Percentiles rank a stretch among this genome's conserved stretches.
These are phyloP conservation scores for Brachirus orientalis DNA, from an alignment of 2,113 vertebrate species.

Conservation along the genomic window DNA sequence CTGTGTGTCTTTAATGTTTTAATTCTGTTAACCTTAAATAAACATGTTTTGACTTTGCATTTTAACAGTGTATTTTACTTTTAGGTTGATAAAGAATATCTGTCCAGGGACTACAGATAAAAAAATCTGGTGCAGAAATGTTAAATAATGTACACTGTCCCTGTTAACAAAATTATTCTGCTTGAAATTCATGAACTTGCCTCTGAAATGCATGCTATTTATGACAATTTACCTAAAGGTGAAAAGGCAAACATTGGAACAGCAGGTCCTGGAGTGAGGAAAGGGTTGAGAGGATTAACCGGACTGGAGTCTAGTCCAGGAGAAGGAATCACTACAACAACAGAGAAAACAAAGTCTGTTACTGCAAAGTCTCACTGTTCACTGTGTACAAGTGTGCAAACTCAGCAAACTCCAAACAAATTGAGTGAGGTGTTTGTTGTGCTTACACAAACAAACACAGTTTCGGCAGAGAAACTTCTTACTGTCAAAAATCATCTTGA, in stretches of 20 bases:
- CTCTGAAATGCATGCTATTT: not conserved
- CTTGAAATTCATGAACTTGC: not conserved
- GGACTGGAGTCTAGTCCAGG: conserved; percentile 47
- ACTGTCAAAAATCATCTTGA: no score
- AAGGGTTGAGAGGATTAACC: conserved; percentile 60
- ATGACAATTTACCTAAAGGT: conserved; percentile 62
- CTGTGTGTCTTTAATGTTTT: no score
- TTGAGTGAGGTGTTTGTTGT: conserved; percentile 13
- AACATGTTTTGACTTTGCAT: no score
- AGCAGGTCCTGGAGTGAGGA: conserved; percentile 33
- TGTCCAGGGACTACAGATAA: no score
- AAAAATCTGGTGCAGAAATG: no score
- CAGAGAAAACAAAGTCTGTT: conserved; percentile 2
- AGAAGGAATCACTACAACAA: conserved; percentile 35
- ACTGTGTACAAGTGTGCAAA: not conserved
- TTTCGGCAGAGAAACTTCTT: no score
- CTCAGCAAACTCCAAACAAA: conserved; percentile 36
- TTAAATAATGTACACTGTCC: no score
- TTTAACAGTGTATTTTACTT: no score
- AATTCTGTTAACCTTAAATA: no score
- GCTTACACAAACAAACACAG: not conserved
- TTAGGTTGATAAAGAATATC: no score
- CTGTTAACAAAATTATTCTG: not conserved
- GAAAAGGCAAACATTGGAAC: conserved; percentile 62
- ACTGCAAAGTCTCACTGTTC: no score